Base-by-base conservation (phyloP, 1,140 invertebrate genomes). In the Camponotus vicinus region DNA sequence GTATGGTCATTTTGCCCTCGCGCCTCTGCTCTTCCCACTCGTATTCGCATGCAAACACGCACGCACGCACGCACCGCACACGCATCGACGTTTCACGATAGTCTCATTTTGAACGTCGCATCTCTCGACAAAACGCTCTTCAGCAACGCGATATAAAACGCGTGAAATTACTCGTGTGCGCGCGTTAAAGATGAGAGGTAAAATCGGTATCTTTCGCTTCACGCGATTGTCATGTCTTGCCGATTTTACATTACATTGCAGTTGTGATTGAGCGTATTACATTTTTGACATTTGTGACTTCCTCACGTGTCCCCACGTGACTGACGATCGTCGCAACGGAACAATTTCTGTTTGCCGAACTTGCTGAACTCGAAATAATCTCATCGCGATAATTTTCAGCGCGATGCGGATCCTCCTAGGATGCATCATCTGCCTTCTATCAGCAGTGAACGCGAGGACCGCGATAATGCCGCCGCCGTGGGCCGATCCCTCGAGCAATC, bases 391-490 rank as follows among this genome's bases (percentile, higher is more conserved):
- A 42, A 67, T 34, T 89, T 92, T 89, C 78, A 94, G 94, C 67
- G 89, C 71, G 71, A 93, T 93, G 92, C 91, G 86, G 86, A 86
- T 80, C 27, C 80, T 92, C 21, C 42, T 87, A 75, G 55, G 73
- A n/a, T 76, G 63, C 15, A 82, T 93, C 40, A 42, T 93, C 32
- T 93, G 90, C 85, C 66, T 94, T 5, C 52, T 92, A 32, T 86
- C 91, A 9, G 66, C 90, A 57, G 88, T 86, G 1, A 75, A 85
- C 77, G 86, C 87, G 21, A 89, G 91, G 57, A 92, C 93, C 5
- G 97, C 97, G 21, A 97, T 98, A 71, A 96, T 97, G 86, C 97
- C 98, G 34, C 98, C 98, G 4, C 97, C 97, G 0, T 98, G 98
- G 98, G 97, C 97, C 27, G 96, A 98, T 94, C 97, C 97, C 1